Evolutionary conservation across 1,140 invertebrate genomes (phyloP), one percentile per base, ranked within the genome.

Genomic region (Drosophila ercepeae): DNA sequence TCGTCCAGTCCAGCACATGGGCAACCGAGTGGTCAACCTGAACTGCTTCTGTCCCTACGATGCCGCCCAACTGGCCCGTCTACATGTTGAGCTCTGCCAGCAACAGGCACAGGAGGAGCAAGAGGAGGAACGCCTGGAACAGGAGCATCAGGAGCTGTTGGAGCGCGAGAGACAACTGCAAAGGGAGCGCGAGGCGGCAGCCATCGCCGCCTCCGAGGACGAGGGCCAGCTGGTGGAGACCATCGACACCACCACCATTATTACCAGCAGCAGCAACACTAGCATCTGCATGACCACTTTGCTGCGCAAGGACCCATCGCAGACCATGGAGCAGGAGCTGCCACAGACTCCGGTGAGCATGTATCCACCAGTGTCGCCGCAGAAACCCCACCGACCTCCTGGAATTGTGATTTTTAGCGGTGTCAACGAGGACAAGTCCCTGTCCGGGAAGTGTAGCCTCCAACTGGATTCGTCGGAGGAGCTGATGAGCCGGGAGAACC

Each of bases 1-100:
- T 19, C 91, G 93, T 18, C 93, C 92, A 0, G 92, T 93, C 2
- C 93, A 93, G 74, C 67, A 74, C 14, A 44, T 92, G 0, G 91
- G 91, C 36, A 88, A 78, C 14, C 81, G 90, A 0, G 58, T 84
- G n/a, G 69, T 91, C 2, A 89, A 76, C 32, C 57, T 90, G 0
- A 91, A 91, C 60, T 75, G 75, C 44, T 91, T 82, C 42, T 90
- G 77, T 44, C 89, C 82, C 6, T 79, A 79, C 9, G 64, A 89
- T 13, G 51, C 69, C 16, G 32, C 25, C 0, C 77, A 88, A 25
- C 6, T 82, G 52, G 60, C 74, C 1, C 57, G 55, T 1, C 45
- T 78, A 44, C 68, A 63, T 0, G 18, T 63, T 5, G 60, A 86
- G 36, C 32, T 78, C 14, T 55, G 65, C 48, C 77, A 70, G 42